phyloP scores from a whole-genome alignment of 2,797 vertebrate species.

The Pitangus sulphuratus region DNA sequence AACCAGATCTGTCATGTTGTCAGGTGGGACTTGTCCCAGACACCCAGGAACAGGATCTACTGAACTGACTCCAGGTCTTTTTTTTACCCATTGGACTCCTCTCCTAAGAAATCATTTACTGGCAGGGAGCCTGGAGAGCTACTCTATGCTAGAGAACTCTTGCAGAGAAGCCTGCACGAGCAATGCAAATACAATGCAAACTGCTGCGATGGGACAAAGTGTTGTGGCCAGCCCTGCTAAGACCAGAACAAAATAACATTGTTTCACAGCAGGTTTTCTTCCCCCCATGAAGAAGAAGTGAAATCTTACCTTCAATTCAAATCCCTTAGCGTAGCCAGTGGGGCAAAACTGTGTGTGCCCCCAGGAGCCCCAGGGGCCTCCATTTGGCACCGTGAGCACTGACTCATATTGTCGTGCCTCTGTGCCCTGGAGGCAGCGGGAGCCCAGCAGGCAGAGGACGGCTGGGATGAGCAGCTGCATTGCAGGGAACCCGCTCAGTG shows the following conservation, averaged over 20 bases:
- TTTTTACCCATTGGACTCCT: background rate
- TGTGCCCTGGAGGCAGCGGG: background rate
- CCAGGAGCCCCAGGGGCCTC: background rate
- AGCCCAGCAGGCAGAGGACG: background rate
- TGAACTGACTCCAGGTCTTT: background rate
- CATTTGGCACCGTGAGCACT: background rate
- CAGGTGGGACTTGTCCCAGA: background rate
- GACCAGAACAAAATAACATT: background rate
- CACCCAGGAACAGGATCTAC: background rate
- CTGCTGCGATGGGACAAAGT: background rate
- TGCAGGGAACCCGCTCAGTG: fast-evolving
- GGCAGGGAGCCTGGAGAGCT: background rate
- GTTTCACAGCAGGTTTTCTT: background rate
- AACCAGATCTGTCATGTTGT: background rate
- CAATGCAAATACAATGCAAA: background rate
- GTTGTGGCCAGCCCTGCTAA: background rate
- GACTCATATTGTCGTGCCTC: fast-evolving
- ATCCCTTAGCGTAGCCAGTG: background rate
- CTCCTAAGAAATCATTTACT: background rate
- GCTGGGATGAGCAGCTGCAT: background rate
- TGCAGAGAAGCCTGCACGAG: background rate
- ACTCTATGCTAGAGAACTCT: fast-evolving
- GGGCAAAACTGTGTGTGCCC: background rate
- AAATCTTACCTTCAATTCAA: slow-evolving; percentile 18
- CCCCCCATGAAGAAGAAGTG: background rate